Evolutionary conservation across 2,113 vertebrate genomes (phyloP).

Genomic region (Leucopsar rothschildi): DNA sequence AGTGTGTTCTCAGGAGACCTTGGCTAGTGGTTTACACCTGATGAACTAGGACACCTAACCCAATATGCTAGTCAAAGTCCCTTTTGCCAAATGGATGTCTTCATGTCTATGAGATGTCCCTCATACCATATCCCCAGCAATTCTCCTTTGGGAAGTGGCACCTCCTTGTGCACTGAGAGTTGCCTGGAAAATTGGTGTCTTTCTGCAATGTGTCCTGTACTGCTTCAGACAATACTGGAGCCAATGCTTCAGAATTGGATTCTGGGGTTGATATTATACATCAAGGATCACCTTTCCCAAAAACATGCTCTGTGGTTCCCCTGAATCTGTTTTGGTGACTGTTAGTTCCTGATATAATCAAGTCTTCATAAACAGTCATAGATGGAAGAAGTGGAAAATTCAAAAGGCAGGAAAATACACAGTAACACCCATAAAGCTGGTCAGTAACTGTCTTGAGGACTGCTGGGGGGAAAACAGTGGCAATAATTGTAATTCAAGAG

Average conservation of each 20-base stretch:
- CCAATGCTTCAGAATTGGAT: not conserved
- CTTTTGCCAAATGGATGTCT: not conserved
- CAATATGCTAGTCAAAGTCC: not conserved
- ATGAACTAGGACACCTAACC: not conserved
- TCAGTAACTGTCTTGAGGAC: not conserved
- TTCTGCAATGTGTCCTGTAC: not conserved
- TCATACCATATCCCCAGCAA: not conserved
- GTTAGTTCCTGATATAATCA: not conserved
- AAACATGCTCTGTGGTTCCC: rapidly evolving
- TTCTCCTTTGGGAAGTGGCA: not conserved
- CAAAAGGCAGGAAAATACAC: not conserved
- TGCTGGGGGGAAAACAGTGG: not conserved
- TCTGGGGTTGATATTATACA: not conserved
- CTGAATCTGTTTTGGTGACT: not conserved
- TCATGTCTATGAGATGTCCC: not conserved
- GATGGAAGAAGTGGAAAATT: not conserved
- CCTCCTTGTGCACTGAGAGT: not conserved
- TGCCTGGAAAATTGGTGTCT: not conserved
- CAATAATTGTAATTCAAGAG: not conserved
- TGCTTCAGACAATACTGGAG: not conserved
- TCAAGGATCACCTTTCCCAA: not conserved
- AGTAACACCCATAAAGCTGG: not conserved
- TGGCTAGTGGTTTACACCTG: not conserved
- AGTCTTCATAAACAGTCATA: not conserved
- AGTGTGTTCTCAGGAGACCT: not conserved